A percentile compares a stretch with the other conserved stretches of the same genome.
These are phyloP conservation scores for Epirrhoe tristata DNA, from an alignment of 2,888 invertebrate species.

Conservation along the genomic window DNA sequence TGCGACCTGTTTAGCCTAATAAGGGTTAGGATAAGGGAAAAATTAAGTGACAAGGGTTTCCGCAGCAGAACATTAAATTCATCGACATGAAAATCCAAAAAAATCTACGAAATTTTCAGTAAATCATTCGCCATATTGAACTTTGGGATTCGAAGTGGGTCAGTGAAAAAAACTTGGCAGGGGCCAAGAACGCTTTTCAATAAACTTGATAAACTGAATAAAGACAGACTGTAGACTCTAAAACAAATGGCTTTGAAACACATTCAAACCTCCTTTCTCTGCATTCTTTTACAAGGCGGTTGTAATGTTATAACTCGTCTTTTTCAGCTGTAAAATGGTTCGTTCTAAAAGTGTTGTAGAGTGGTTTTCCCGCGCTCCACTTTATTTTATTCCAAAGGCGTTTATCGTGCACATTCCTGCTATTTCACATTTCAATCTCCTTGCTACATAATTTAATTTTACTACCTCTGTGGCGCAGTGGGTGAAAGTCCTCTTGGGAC, in stretches of 20 bases:
- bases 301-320: constrained; percentile 38
- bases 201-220: constrained; percentile 35
- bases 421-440: constrained; percentile 7
- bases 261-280: constrained; percentile 6
- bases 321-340: constrained; percentile 39
- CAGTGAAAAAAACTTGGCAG: constrained; percentile 30
- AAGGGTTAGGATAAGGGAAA: constrained; percentile 45
- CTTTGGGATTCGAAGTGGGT: constrained; percentile 28
- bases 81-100: constrained; percentile 28
- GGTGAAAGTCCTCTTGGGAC: too few relatives aligned
- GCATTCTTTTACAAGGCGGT: constrained; percentile 21
- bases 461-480: too few relatives aligned
- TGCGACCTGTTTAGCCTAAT: constrained; percentile 41
- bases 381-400: constrained; percentile 31
- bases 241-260: constrained; percentile 25
- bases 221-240: constrained; percentile 13
- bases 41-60: constrained; percentile 45
- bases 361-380: constrained; percentile 38
- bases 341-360: constrained; percentile 41
- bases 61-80: constrained; percentile 31
- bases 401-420: constrained; percentile 10
- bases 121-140: constrained; percentile 28
- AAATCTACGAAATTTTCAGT: constrained; percentile 21
- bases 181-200: constrained; percentile 25
- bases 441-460: constrained; percentile 5